Percentiles rank a stretch among this genome's conserved stretches.
phyloP scores from a whole-genome alignment of 2,797 vertebrate species.

The Lophotriccus pileatus region DNA sequence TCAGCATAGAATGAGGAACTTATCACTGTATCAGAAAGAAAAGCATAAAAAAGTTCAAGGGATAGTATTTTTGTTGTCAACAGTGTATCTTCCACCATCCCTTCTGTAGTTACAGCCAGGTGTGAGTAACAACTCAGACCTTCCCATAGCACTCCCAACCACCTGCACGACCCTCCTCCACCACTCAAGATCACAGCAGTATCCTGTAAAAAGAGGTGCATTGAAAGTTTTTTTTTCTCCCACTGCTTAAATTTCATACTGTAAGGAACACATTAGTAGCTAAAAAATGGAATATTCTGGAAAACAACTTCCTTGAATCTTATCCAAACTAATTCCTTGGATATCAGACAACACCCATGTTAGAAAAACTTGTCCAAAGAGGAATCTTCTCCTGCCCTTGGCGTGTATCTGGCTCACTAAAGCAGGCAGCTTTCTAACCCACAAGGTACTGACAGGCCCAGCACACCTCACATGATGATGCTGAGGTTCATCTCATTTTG shows the following conservation, averaged over 20 bases:
- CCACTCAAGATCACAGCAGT: not conserved
- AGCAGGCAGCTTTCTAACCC: not conserved
- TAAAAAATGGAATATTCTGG: not conserved
- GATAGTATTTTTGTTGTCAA: not conserved
- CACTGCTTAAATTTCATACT: not conserved
- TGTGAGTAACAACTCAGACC: not conserved
- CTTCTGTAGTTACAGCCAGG: not conserved
- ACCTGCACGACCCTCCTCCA: not conserved
- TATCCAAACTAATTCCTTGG: not conserved
- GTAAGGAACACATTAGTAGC: not conserved
- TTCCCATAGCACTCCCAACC: not conserved
- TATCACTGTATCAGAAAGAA: not conserved
- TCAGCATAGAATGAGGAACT: not conserved
- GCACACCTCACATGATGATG: not conserved
- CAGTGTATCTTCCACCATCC: not conserved
- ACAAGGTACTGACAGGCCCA: fast-evolving
- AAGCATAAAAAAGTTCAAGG: not conserved
- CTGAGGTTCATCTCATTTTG: not conserved
- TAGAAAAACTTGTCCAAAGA: not conserved
- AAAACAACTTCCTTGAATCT: not conserved
- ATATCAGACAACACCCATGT: not conserved
- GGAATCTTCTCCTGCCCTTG: not conserved
- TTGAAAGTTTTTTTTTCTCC: not conserved
- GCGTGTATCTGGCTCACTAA: not conserved
- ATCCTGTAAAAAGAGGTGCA: not conserved